Percentiles rank a stretch among this genome's conserved stretches.
phyloP scores from a whole-genome alignment of 2,797 vertebrate genomes.

The Cebuella pygmaea region DNA sequence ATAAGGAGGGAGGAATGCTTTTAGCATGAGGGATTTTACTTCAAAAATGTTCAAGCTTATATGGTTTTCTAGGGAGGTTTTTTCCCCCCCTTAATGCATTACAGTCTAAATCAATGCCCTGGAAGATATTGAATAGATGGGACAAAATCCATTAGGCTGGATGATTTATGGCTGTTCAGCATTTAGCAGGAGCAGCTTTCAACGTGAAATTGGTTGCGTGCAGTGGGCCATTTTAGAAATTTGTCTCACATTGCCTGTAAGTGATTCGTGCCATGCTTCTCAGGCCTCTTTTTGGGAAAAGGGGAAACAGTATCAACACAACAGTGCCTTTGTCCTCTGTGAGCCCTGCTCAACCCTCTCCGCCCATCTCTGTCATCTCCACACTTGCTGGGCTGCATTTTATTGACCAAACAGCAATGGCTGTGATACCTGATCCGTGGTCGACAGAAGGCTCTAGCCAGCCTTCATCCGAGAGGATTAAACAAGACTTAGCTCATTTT shows the following conservation, averaged over 20 bases:
- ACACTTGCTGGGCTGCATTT: background rate
- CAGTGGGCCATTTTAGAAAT: conserved; percentile 21
- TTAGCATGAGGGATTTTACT: background rate
- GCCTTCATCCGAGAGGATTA: background rate
- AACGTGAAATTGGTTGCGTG: background rate
- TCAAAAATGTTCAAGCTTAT: background rate
- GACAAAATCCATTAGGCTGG: conserved; percentile 48
- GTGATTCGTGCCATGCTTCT: conserved; percentile 27
- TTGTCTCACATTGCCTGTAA: background rate
- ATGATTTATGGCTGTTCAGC: conserved; percentile 62
- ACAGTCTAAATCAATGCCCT: conserved; percentile 30
- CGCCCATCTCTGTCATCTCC: rapidly evolving
- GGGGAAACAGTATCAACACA: background rate
- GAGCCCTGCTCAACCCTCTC: background rate
- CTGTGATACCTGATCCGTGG: rapidly evolving
- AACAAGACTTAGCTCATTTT: background rate
- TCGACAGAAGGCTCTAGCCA: background rate
- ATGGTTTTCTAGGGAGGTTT: background rate
- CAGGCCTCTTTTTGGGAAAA: background rate
- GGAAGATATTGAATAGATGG: conserved; percentile 39
- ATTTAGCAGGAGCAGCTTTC: background rate
- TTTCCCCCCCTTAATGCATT: background rate
- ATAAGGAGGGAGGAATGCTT: background rate
- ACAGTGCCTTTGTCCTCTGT: background rate
- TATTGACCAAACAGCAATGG: rapidly evolving